A percentile compares a stretch with the other conserved stretches of the same genome.
phyloP scores from a whole-genome alignment of 2,888 invertebrate species.

The Cephalotes varians region DNA sequence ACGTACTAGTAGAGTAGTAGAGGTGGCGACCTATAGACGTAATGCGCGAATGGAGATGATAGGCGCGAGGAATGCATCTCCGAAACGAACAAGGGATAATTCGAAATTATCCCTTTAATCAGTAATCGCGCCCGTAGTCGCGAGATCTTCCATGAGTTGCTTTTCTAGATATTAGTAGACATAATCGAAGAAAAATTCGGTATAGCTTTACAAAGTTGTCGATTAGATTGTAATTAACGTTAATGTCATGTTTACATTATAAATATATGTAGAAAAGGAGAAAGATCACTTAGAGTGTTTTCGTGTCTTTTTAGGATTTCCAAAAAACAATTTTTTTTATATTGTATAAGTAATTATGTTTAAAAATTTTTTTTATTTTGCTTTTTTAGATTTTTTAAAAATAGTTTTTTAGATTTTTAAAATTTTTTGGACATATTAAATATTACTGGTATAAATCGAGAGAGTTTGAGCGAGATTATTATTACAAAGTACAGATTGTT shows the following conservation, averaged over 20 bases:
- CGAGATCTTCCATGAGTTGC: constrained; percentile 46
- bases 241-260: neutral
- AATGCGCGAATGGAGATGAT: constrained; percentile 65
- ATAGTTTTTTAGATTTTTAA: too few relatives aligned
- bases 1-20: constrained; percentile 54
- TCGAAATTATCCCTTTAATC: constrained; percentile 69
- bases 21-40: constrained; percentile 60
- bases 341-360: too few relatives aligned
- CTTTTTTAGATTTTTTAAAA: too few relatives aligned
- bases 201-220: neutral
- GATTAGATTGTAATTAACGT: constrained; percentile 15
- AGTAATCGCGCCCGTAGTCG: constrained; percentile 49
- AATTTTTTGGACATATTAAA: too few relatives aligned
- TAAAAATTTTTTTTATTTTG: too few relatives aligned
- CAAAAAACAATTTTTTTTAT: too few relatives aligned
- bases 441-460: too few relatives aligned
- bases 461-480: too few relatives aligned
- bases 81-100: constrained; percentile 63
- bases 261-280: neutral
- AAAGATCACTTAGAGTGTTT: too few relatives aligned
- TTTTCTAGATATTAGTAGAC: constrained; percentile 41
- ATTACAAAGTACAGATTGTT: too few relatives aligned
- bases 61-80: constrained; percentile 67
- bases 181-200: constrained; percentile 29
- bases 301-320: too few relatives aligned